phyloP scores from a whole-genome alignment of 2,888 invertebrate genomes.

The Matsumyia berberina region DNA sequence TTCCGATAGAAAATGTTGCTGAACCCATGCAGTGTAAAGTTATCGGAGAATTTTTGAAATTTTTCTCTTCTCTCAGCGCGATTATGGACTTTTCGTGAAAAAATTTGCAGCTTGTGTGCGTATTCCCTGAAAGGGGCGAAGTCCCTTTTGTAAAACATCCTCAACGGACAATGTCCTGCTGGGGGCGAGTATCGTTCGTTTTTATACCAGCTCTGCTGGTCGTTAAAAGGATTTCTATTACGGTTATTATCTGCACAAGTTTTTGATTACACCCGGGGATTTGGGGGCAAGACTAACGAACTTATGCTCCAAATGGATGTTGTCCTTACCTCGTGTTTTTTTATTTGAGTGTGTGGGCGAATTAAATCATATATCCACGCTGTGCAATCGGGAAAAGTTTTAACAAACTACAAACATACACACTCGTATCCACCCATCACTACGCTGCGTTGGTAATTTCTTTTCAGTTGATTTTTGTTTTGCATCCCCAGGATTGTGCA shows the following conservation, averaged over 20 bases:
- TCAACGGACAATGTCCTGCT: conserved; percentile 31
- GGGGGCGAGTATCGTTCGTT: conserved; percentile 25
- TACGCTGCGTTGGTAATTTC: conserved; percentile 35
- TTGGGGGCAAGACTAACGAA: conserved; percentile 52
- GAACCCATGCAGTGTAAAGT: conserved; percentile 57
- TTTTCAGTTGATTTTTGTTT: conserved; percentile 28
- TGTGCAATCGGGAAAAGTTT: conserved; percentile 44
- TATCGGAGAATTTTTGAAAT: conserved; percentile 60
- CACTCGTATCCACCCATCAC: conserved; percentile 4
- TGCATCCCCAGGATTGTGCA: conserved; percentile 37
- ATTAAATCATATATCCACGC: conserved; percentile 47
- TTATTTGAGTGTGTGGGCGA: not conserved
- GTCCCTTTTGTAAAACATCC: conserved; percentile 64
- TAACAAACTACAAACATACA: conserved; percentile 64
- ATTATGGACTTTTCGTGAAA: conserved; percentile 52
- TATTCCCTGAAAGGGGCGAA: conserved; percentile 41
- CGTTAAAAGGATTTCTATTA: conserved; percentile 74
- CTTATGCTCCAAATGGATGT: conserved; percentile 44
- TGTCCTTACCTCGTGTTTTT: conserved; percentile 28
- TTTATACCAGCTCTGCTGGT: conserved; percentile 59
- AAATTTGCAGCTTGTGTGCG: conserved; percentile 60
- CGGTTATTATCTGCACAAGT: conserved; percentile 63
- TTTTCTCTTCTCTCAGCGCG: conserved; percentile 25
- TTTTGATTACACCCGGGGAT: conserved; percentile 67
- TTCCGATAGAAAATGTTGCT: conserved; percentile 49